A percentile compares a stretch with the other conserved stretches of the same genome.
phyloP scores from a whole-genome alignment of 2,888 invertebrate species.

The Mimachlamys varia region DNA sequence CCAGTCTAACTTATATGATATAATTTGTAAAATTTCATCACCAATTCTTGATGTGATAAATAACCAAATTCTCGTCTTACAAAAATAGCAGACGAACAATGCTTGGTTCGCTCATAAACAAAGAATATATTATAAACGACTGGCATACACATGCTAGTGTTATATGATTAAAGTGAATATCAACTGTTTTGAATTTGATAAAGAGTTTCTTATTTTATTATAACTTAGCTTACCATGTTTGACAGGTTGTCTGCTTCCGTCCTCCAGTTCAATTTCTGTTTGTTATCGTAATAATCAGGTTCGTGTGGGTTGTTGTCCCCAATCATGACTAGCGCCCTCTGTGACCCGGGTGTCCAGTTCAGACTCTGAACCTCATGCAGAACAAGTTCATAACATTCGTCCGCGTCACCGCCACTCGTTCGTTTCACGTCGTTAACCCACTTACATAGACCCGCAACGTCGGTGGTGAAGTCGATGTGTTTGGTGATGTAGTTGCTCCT shows the following conservation, averaged over 20 bases:
- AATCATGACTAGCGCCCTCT: conserved; percentile 76
- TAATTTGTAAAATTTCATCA: too few relatives aligned
- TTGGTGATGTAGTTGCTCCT: conserved; percentile 59
- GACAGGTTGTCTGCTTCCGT: conserved; percentile 64
- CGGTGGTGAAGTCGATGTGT: conserved; percentile 59
- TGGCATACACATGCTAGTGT: too few relatives aligned
- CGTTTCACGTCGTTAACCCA: conserved; percentile 66
- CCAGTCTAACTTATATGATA: too few relatives aligned
- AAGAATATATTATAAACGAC: too few relatives aligned
- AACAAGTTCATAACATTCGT: conserved; percentile 79
- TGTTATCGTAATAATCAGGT: conserved; percentile 64
- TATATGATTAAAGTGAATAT: too few relatives aligned
- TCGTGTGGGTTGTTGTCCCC: conserved; percentile 77
- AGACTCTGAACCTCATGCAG: conserved; percentile 73
- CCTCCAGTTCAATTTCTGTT: conserved; percentile 73
- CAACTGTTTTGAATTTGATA: not conserved
- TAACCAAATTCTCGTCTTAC: too few relatives aligned
- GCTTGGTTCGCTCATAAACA: too few relatives aligned
- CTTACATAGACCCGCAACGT: conserved; percentile 56
- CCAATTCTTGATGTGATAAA: too few relatives aligned
- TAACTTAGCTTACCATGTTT: conserved; percentile 54
- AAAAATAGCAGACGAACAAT: too few relatives aligned
- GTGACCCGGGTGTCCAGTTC: conserved; percentile 76
- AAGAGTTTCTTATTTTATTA: not conserved
- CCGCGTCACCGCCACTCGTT: conserved; percentile 75